Evolutionary conservation across 1,140 invertebrate species (phyloP).

Genomic region (Anastatus disparis): DNA sequence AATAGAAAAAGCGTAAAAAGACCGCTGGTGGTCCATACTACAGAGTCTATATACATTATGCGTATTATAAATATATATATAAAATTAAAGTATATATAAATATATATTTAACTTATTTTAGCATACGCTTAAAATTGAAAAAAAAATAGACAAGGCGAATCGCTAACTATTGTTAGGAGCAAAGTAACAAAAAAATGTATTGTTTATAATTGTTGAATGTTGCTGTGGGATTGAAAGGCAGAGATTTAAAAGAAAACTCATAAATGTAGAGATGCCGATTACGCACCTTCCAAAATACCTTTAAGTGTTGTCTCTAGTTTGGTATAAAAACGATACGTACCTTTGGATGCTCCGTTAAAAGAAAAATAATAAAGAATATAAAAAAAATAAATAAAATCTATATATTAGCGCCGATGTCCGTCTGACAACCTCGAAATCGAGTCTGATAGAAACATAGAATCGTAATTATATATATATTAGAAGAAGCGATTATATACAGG

Average conservation of each 20-base stretch:
- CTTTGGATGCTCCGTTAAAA: conserved; percentile 23
- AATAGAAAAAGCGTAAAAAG: conserved; percentile 39
- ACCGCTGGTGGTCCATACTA: conserved; percentile 51
- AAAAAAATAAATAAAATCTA: not conserved
- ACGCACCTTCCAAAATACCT: conserved; percentile 49
- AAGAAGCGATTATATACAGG: conserved; percentile 19
- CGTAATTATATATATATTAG: conserved; percentile 33
- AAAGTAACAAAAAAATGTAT: conserved; percentile 40
- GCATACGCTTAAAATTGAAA: conserved; percentile 50
- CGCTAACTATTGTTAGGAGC: conserved; percentile 40
- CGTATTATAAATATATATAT: conserved; percentile 40
- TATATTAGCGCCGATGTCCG: conserved; percentile 12
- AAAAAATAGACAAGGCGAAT: conserved; percentile 31
- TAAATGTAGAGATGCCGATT: conserved; percentile 25
- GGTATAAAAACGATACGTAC: conserved; percentile 42
- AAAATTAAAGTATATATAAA: conserved; percentile 38
- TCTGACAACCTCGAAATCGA: conserved; percentile 28
- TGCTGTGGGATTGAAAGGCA: conserved; percentile 13
- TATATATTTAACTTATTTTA: conserved; percentile 52
- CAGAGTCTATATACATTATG: conserved; percentile 41
- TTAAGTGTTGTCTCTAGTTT: conserved; percentile 52
- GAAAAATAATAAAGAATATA: not conserved
- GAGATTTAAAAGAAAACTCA: conserved; percentile 35
- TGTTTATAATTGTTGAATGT: conserved; percentile 43
- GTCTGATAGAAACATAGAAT: conserved; percentile 42